Conservation (phyloP, 2,888 invertebrate genomes). For the Drosophila flavopinicola region DNA sequence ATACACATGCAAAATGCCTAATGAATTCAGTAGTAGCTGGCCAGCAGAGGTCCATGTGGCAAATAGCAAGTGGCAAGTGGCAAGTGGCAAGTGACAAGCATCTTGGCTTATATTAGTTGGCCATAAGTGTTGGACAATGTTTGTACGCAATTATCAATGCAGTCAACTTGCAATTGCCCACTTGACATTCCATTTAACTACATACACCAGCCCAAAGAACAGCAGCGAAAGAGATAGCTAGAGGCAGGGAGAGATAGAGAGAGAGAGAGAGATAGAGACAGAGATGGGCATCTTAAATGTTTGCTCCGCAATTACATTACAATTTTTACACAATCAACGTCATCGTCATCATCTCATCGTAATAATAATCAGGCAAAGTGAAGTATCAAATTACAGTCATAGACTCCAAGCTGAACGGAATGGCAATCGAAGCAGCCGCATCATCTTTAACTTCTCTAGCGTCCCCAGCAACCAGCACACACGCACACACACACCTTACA, state of each 20-base stretch:
- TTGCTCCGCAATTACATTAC: conserved; percentile 74
- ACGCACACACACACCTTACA: conserved; percentile 22
- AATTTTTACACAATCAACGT: conserved; percentile 79
- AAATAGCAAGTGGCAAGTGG: conserved; percentile 3
- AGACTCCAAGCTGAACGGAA: conserved; percentile 46
- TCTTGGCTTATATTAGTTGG: conserved; percentile 19
- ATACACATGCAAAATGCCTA: conserved; percentile 25
- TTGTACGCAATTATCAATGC: conserved; percentile 60
- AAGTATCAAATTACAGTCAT: conserved; percentile 77
- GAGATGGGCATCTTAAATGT: conserved; percentile 12
- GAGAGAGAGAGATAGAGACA: conserved; percentile 6
- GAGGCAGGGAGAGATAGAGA: background rate
- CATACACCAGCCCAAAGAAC: conserved; percentile 6
- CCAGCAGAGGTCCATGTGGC: conserved; percentile 14
- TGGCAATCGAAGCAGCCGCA: conserved; percentile 63
- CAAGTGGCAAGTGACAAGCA: conserved; percentile 22
- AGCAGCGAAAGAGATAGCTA: background rate
- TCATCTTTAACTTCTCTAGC: conserved; percentile 18
- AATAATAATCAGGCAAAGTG: conserved; percentile 80
- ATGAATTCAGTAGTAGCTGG: conserved; percentile 28
- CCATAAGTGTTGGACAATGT: conserved; percentile 39
- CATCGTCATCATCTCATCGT: conserved; percentile 67
- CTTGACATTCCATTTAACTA: conserved; percentile 65
- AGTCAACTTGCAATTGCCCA: conserved; percentile 56
- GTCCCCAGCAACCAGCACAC: background rate